Percentiles rank a stretch among this genome's conserved stretches.
phyloP scores from a whole-genome alignment of 2,888 invertebrate genomes.

The Thera britannica region DNA sequence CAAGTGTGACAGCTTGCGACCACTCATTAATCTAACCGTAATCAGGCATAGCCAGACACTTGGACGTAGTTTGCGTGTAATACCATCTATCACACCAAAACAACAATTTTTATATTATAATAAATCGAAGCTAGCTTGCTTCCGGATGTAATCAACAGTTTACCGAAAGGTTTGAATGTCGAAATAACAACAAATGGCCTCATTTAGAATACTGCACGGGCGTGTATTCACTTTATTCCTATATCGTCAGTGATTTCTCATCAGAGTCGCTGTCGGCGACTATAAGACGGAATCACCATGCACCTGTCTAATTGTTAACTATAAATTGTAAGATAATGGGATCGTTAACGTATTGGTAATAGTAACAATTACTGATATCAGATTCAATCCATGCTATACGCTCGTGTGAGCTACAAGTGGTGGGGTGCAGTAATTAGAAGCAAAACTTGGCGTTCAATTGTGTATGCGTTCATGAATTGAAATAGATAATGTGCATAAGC shows the following conservation, averaged over 20 bases:
- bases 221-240: slow-evolving; percentile 68
- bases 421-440: slow-evolving; percentile 25
- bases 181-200: slow-evolving; percentile 62
- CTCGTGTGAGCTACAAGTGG: slow-evolving; percentile 37
- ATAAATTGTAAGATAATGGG: slow-evolving; percentile 61
- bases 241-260: slow-evolving; percentile 68
- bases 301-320: slow-evolving; percentile 60
- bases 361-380: slow-evolving; percentile 58
- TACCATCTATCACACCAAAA: slow-evolving; percentile 10
- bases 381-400: slow-evolving; percentile 62
- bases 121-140: background rate
- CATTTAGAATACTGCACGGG: slow-evolving; percentile 61
- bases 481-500: slow-evolving; percentile 22
- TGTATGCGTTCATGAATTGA: slow-evolving; percentile 18
- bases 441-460: slow-evolving; percentile 15
- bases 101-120: background rate
- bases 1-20: slow-evolving; percentile 58
- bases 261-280: slow-evolving; percentile 54
- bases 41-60: slow-evolving; percentile 19
- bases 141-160: slow-evolving; percentile 18
- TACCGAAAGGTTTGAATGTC: slow-evolving; percentile 29
- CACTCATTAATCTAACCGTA: slow-evolving; percentile 57
- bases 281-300: slow-evolving; percentile 49
- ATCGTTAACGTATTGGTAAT: slow-evolving; percentile 55
- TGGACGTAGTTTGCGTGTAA: slow-evolving; percentile 13